Evolutionary conservation across 2,888 invertebrate genomes (phyloP), one percentile per base, ranked within the genome.

Genomic region (Lysandra coridon): DNA sequence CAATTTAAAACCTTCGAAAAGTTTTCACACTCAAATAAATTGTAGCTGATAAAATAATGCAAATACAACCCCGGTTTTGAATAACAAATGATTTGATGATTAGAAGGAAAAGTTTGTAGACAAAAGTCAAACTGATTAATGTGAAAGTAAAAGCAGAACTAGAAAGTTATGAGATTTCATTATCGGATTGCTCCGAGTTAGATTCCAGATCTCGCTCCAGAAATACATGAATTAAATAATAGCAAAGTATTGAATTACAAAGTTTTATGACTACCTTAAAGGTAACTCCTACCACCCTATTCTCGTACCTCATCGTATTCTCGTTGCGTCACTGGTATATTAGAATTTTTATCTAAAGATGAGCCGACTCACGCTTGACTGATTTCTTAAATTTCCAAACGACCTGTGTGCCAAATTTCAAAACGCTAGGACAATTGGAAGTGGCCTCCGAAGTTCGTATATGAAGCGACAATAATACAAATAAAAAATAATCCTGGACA

Each of bases 141-240:
- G 4, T 17, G 14, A 33, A 69, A 69, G 69, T 64, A 64, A 64
- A 64, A 64, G 64, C 64, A 3, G 17, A 37, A 37, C 33, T 69
- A 69, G 33, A 62, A 69, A 69, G 69, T 69, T 69, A 69, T 37
- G 69, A 69, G 69, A 69, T 69, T 69, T 69, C 69, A 69, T 69
- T 69, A 69, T 37, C 69, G 33, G 69, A 17, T 37, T 33, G 14
- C 33, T 33, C 30, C 5, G 4, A 64, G 23, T 62, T 62, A 64
- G 5, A 33, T 69, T 69, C 14, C 33, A 69, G 33, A 69, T 69
- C 69, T 14, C 33, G 33, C 14, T 17, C 12, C 33, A 14, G 69
- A 17, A 69, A 17, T 69, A 64, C 30, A 64, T 64, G 14, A 33
- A 69, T 69, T 69, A 69, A 69, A 33, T 33, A 33, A 14, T 33